Evolutionary conservation across 1,140 invertebrate genomes (phyloP).

Genomic region (Aphidius ervi): DNA sequence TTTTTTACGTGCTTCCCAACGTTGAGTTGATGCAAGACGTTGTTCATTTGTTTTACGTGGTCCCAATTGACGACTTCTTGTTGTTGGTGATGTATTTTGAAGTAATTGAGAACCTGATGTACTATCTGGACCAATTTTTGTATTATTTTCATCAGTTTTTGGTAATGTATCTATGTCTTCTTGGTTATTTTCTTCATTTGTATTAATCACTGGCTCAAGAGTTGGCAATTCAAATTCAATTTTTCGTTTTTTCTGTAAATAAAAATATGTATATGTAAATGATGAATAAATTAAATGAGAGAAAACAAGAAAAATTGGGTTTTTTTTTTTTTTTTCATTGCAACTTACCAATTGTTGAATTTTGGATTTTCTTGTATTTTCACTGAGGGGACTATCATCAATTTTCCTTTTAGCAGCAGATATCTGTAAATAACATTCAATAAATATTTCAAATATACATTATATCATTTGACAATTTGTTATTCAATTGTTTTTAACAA

Average conservation of each 20-base stretch:
- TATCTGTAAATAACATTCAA: constrained; percentile 7
- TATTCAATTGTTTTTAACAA: neutral
- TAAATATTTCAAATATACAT: neutral
- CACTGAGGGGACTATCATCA: neutral
- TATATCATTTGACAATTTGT: neutral
- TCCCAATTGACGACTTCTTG: constrained; percentile 20
- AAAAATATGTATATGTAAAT: neutral
- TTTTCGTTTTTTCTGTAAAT: constrained; percentile 11
- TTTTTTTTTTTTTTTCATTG: neutral
- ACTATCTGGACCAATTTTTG: constrained; percentile 13
- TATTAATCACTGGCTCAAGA: neutral
- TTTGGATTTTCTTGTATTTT: neutral
- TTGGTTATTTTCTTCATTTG: neutral
- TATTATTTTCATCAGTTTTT: constrained; percentile 10
- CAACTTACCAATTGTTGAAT: neutral
- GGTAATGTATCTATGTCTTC: neutral
- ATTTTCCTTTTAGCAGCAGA: constrained; percentile 3
- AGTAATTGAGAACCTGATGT: constrained; percentile 15
- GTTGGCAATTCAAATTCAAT: neutral
- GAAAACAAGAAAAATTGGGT: neutral
- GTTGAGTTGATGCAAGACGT: constrained; percentile 43
- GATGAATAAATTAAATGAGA: neutral
- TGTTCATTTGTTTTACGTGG: constrained; percentile 34
- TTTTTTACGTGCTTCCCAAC: constrained; percentile 48
- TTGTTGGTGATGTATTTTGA: constrained; percentile 7